phyloP scores from a whole-genome alignment of 2,888 invertebrate species.

The Argyresthia albistria region DNA sequence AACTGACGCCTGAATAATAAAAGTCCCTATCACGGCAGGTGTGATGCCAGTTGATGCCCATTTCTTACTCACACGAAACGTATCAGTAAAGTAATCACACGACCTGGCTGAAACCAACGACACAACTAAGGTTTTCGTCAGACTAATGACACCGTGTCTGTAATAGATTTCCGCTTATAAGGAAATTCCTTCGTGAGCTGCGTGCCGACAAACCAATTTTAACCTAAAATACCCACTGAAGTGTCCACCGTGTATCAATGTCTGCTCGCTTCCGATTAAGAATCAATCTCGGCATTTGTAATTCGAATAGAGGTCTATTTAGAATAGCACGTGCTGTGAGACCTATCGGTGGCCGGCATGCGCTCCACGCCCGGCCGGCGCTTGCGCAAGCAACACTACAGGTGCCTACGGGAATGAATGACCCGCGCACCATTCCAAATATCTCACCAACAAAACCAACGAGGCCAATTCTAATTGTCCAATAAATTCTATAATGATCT shows the following conservation, averaged over 20 bases:
- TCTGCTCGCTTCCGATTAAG: conserved; percentile 10
- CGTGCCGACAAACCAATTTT: conserved; percentile 25
- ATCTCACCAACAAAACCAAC: neutral
- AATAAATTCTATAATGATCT: conserved; percentile 3
- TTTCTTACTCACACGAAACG: neutral
- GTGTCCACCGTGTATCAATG: conserved; percentile 30
- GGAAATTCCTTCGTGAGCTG: neutral
- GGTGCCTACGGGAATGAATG: conserved; percentile 34
- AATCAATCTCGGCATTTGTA: conserved; percentile 20
- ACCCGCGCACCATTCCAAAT: conserved; percentile 16
- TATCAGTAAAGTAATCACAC: neutral
- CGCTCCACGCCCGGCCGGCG: conserved; percentile 11
- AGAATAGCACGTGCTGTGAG: conserved; percentile 28
- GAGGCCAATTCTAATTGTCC: neutral
- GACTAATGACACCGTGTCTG: neutral
- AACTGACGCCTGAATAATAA: neutral
- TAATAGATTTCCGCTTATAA: neutral
- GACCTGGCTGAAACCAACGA: neutral
- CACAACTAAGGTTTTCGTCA: no score
- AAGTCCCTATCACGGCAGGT: no score
- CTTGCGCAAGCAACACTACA: conserved; percentile 25
- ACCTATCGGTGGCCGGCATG: conserved; percentile 10
- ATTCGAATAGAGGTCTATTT: conserved; percentile 26
- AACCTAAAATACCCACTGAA: conserved; percentile 14
- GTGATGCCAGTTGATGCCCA: neutral